phyloP scores from a whole-genome alignment of 2,888 invertebrate species.

The Camponotus fellah region DNA sequence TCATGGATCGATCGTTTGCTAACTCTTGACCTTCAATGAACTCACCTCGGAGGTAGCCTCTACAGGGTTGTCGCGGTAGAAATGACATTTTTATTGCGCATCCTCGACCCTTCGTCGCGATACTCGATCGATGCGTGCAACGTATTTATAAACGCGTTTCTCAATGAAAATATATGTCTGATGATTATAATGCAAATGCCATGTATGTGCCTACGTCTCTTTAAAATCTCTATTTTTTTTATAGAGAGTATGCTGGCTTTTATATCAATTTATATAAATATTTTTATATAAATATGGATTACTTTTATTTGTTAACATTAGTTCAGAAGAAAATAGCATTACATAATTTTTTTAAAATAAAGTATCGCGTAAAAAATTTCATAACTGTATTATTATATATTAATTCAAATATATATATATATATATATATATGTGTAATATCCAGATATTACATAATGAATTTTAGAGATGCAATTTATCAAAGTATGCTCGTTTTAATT shows the following conservation, averaged over 20 bases:
- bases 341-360: neutral
- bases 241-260: neutral
- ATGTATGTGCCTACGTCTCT: neutral
- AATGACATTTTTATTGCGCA: slow-evolving; percentile 32
- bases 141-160: slow-evolving; percentile 43
- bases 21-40: slow-evolving; percentile 47
- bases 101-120: slow-evolving; percentile 33
- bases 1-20: slow-evolving; percentile 47
- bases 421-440: neutral
- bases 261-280: neutral
- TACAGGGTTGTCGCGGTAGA: slow-evolving; percentile 2
- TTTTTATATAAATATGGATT: neutral
- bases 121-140: slow-evolving; percentile 25
- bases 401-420: no score
- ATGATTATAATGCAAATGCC: neutral
- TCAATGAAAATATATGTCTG: slow-evolving; percentile 45
- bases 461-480: slow-evolving; percentile 3
- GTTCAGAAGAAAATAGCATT: neutral
- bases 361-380: neutral
- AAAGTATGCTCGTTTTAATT: neutral
- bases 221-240: slow-evolving; percentile 4
- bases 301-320: neutral
- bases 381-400: neutral
- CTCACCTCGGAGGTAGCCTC: neutral
- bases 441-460: neutral